phyloP scores from a whole-genome alignment of 2,888 invertebrate species.

The Caenorhabditis doughertyi region DNA sequence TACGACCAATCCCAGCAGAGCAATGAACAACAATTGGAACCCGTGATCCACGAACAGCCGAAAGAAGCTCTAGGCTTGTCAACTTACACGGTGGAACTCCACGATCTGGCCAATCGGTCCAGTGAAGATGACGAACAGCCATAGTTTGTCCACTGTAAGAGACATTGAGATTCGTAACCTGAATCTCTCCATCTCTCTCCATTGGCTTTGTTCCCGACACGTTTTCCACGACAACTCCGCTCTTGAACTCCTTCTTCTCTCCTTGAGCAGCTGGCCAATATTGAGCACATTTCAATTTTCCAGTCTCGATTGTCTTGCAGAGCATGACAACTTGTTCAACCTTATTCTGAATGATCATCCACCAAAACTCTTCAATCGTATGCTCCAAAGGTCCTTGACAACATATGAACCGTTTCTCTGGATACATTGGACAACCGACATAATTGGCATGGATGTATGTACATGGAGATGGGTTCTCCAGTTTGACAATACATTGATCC shows the following conservation, averaged over 20 bases:
- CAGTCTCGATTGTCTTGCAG: conserved; percentile 72
- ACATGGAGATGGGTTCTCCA: conserved; percentile 57
- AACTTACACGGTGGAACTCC: conserved; percentile 64
- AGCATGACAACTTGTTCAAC: conserved; percentile 67
- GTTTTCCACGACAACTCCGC: conserved; percentile 14
- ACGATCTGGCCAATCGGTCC: conserved; percentile 75
- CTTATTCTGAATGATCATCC: conserved; percentile 62
- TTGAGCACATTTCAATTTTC: conserved; percentile 87
- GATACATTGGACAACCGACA: conserved; percentile 64
- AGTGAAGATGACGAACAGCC: conserved; percentile 68
- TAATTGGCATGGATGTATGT: conserved; percentile 77
- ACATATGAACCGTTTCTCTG: conserved; percentile 66
- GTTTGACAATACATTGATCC: conserved; percentile 68
- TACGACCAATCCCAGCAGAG: conserved; percentile 73
- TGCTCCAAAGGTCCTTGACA: conserved; percentile 64
- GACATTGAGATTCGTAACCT: conserved; percentile 29
- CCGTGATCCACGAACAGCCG: conserved; percentile 67
- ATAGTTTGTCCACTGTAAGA: neutral
- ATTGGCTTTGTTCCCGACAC: conserved; percentile 16
- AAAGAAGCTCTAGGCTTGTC: conserved; percentile 65
- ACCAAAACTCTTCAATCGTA: conserved; percentile 65
- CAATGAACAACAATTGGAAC: conserved; percentile 74
- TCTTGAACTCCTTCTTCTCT: conserved; percentile 28
- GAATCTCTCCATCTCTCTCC: conserved; percentile 32
- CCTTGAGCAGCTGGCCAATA: conserved; percentile 67